Evolutionary conservation across 1,140 invertebrate species (phyloP).

Genomic region (Penaeus vannamei): DNA sequence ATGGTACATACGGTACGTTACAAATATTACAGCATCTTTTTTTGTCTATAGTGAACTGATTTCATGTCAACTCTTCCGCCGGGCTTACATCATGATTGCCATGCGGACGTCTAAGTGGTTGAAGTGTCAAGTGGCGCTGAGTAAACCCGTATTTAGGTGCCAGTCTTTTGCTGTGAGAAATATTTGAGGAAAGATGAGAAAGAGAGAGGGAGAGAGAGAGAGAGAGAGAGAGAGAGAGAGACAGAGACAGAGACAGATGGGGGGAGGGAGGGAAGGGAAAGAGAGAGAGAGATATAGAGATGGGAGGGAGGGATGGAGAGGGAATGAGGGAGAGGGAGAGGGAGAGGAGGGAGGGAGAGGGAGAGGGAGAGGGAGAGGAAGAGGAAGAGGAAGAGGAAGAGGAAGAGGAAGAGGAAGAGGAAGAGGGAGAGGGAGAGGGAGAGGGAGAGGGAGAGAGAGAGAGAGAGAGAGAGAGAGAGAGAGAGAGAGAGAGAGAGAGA

Average conservation of each 20-base stretch:
- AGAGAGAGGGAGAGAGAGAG: too few species aligned
- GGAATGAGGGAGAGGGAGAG: background rate
- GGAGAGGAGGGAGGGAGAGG: constrained; percentile 2
- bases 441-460: background rate
- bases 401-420: background rate
- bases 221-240: constrained; percentile 22
- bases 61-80: too few species aligned
- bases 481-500: background rate
- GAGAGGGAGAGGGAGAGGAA: background rate
- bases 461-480: background rate
- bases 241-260: constrained; percentile 3
- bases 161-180: too few species aligned
- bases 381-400: constrained; percentile 28
- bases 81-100: too few species aligned
- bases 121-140: too few species aligned
- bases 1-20: too few species aligned
- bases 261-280: constrained; percentile 20
- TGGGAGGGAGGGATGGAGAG: constrained; percentile 16
- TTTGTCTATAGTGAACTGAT: too few species aligned
- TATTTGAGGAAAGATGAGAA: background rate
- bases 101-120: too few species aligned
- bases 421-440: constrained; percentile 42
- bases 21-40: too few species aligned
- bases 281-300: too few species aligned
- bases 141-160: too few species aligned